These are phyloP conservation scores for Ariopsis seemanni DNA, from an alignment of 2,113 vertebrate species.

Conservation along the genomic window DNA sequence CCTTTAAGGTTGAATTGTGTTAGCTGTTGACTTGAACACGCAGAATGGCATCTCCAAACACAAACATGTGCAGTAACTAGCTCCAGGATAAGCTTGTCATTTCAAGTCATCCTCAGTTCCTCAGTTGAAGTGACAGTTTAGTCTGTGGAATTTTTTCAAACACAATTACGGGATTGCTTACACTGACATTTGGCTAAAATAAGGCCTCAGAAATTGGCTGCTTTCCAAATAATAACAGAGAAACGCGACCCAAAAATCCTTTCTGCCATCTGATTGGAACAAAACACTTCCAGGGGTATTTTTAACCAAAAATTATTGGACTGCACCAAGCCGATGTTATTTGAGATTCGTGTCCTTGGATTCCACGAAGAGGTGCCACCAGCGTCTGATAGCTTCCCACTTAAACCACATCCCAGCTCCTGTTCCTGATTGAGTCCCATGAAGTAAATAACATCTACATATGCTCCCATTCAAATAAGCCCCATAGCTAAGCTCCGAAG, in stretches of 20 bases:
- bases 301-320: not conserved
- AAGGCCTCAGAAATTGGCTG: not conserved
- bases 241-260: not conserved
- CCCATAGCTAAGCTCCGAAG: not conserved
- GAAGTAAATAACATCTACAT: conserved; percentile 30
- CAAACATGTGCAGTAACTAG: not conserved
- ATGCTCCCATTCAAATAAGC: conserved; percentile 17
- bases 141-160: not conserved
- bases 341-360: not conserved
- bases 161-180: not conserved
- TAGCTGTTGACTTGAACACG: not conserved
- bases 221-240: not conserved
- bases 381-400: not conserved
- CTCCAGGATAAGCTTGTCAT: not conserved
- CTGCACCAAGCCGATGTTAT: not conserved
- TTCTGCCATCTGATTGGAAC: not conserved
- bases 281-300: not conserved
- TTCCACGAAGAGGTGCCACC: not conserved
- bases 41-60: not conserved
- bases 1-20: not conserved
- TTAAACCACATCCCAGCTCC: conserved; percentile 1
- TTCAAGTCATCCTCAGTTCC: not conserved
- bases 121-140: not conserved
- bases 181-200: not conserved
- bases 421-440: not conserved